Evolutionary conservation across 2,888 invertebrate species (phyloP).

Genomic region (Hartigia nigra): DNA sequence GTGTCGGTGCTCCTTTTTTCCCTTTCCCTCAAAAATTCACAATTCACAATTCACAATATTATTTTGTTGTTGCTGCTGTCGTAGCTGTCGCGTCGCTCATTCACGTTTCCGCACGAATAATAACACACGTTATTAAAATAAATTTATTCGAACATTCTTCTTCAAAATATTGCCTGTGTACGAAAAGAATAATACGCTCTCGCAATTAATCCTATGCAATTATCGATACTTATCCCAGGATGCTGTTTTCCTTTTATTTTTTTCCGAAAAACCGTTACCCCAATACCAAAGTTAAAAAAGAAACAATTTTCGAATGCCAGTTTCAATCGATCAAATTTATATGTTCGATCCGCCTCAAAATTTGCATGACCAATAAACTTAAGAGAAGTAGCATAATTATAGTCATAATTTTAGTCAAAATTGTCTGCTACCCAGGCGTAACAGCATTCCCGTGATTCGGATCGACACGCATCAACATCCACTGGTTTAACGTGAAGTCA

Average conservation of each 20-base stretch:
- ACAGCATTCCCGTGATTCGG: constrained; percentile 30
- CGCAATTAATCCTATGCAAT: neutral
- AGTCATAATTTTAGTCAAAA: neutral
- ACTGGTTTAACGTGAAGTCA: neutral
- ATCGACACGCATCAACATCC: constrained; percentile 8
- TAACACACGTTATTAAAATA: constrained; percentile 48
- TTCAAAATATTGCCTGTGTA: constrained; percentile 11
- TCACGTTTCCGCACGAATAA: constrained; percentile 44
- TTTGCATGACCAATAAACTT: constrained; percentile 8
- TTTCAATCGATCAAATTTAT: neutral
- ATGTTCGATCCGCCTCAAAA: neutral
- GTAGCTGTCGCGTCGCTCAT: constrained; percentile 7
- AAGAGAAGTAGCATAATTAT: constrained; percentile 16
- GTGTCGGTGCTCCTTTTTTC: constrained; percentile 60
- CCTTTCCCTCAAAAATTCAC: neutral
- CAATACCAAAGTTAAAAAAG: neutral
- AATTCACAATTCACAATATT: neutral
- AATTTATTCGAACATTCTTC: constrained; percentile 38
- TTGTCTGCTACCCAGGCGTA: neutral
- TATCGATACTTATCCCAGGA: constrained; percentile 15
- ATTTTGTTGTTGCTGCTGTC: neutral
- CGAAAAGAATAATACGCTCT: constrained; percentile 12
- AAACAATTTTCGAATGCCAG: constrained; percentile 10
- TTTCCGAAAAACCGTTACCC: constrained; percentile 16
- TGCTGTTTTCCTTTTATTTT: constrained; percentile 18